Conservation (phyloP, 1,140 invertebrate species). For the Fragariocoptes setiger region DNA sequence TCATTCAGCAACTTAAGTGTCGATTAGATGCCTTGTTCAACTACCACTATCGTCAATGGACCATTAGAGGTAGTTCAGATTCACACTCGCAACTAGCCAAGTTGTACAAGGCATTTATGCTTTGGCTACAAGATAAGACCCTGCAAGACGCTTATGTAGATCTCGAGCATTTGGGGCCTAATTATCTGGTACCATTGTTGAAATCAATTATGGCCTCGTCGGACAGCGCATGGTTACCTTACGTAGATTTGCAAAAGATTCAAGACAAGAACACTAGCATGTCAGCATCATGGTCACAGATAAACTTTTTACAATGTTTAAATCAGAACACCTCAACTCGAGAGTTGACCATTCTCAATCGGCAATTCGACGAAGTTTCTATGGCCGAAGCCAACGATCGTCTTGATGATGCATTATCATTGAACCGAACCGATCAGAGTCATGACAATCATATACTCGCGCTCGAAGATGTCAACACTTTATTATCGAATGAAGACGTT, state of each 20-base stretch:
- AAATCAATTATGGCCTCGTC: conserved; percentile 3
- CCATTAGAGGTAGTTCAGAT: background rate
- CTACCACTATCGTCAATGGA: conserved; percentile 2
- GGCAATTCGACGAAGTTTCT: background rate
- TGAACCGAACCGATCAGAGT: background rate
- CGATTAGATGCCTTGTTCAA: conserved; percentile 5
- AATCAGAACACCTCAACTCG: conserved; percentile 1
- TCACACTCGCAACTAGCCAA: conserved; percentile 1
- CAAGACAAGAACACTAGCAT: background rate
- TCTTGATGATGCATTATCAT: background rate
- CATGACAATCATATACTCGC: background rate
- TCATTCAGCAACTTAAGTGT: conserved; percentile 1
- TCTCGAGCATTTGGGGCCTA: conserved; percentile 4
- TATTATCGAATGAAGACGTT: background rate
- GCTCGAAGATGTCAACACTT: background rate
- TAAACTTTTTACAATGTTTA: background rate
- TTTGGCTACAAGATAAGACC: conserved; percentile 7
- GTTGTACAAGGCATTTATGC: conserved; percentile 5
- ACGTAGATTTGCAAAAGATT: conserved; percentile 1
- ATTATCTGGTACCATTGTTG: conserved; percentile 6
- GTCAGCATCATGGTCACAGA: background rate
- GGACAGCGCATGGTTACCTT: background rate
- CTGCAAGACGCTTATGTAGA: conserved; percentile 7
- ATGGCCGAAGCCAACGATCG: background rate
- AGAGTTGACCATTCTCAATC: background rate